These are phyloP conservation scores for Channa maculata DNA, from an alignment of 2,113 vertebrate species.

Conservation along the genomic window DNA sequence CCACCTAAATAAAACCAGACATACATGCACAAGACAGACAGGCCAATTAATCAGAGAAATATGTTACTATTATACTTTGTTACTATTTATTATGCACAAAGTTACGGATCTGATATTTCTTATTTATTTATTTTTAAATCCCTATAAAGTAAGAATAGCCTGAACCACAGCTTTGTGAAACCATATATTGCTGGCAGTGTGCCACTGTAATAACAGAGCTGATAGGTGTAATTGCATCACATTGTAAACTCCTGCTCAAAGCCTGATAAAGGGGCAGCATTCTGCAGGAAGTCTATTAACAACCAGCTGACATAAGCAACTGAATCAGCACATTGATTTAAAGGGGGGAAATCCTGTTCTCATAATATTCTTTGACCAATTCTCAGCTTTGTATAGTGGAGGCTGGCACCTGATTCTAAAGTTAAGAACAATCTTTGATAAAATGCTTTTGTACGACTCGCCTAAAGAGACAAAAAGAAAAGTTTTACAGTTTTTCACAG, in stretches of 20 bases:
- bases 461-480: not conserved
- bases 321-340: slow-evolving; percentile 60
- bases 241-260: slow-evolving; percentile 73
- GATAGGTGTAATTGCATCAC: slow-evolving; percentile 64
- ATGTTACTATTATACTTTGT: no score
- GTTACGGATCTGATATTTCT: no score
- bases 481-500: not conserved
- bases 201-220: slow-evolving; percentile 73
- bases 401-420: slow-evolving; percentile 1
- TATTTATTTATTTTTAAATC: no score
- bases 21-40: not conserved
- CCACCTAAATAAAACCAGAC: slow-evolving; percentile 4
- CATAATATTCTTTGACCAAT: slow-evolving; percentile 35
- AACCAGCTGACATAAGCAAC: slow-evolving; percentile 68
- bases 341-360: slow-evolving; percentile 52
- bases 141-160: slow-evolving; percentile 58
- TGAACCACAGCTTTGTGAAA: slow-evolving; percentile 52
- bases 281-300: slow-evolving; percentile 67
- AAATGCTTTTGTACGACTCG: slow-evolving; percentile 15
- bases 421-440: slow-evolving; percentile 23
- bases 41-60: no score
- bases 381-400: slow-evolving; percentile 24
- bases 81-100: no score
- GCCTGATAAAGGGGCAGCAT: slow-evolving; percentile 76
- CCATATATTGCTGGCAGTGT: slow-evolving; percentile 76